Evolutionary conservation across 2,888 invertebrate species (phyloP).

Genomic region (Phortica okadai): DNA sequence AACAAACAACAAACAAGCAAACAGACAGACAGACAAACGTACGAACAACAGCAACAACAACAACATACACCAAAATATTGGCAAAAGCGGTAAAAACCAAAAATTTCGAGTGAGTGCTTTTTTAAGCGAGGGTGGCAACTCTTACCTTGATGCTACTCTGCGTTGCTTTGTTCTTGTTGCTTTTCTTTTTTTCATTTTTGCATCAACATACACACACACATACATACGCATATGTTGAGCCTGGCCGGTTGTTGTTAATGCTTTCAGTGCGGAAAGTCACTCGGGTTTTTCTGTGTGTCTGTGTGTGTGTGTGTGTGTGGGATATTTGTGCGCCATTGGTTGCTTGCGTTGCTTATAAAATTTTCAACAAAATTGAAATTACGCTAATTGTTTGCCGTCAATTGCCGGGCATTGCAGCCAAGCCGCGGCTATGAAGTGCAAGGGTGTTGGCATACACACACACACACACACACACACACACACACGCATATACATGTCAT

Average conservation of each 20-base stretch:
- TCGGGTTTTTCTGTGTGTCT: background rate
- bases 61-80: background rate
- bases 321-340: conserved; percentile 38
- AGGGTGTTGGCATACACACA: background rate
- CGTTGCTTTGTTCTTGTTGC: background rate
- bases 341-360: conserved; percentile 66
- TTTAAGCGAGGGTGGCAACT: too few species aligned
- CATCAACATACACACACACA: conserved; percentile 26
- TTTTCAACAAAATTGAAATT: conserved; percentile 75
- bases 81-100: too few species aligned
- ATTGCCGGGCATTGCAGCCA: background rate
- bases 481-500: background rate
- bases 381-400: conserved; percentile 72
- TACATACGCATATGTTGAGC: conserved; percentile 22
- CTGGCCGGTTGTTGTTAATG: background rate
- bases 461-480: conserved; percentile 17
- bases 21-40: background rate
- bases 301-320: conserved; percentile 2
- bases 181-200: background rate
- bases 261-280: background rate
- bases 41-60: background rate
- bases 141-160: background rate
- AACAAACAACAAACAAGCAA: conserved; percentile 24
- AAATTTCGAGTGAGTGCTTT: too few species aligned
- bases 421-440: conserved; percentile 20